These are phyloP conservation scores for Cecidostiba fungosa DNA, from an alignment of 2,888 invertebrate genomes.

Conservation along the genomic window DNA sequence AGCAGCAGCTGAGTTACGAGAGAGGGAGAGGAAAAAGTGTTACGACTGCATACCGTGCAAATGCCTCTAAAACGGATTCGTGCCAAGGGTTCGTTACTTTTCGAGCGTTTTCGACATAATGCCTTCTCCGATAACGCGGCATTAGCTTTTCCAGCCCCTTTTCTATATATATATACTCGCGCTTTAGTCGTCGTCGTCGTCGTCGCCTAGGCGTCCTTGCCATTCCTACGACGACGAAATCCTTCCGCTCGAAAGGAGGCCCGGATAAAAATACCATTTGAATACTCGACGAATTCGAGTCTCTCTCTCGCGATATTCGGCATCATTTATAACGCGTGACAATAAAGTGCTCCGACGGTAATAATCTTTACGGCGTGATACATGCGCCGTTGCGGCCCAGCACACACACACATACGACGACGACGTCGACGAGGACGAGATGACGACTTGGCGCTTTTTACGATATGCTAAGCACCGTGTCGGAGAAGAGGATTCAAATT, in stretches of 20 bases:
- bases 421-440: slow-evolving; percentile 10
- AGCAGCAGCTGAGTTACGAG: slow-evolving; percentile 61
- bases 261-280: slow-evolving; percentile 79
- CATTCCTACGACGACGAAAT: slow-evolving; percentile 67
- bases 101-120: slow-evolving; percentile 72
- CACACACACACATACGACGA: slow-evolving; percentile 11
- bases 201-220: slow-evolving; percentile 64
- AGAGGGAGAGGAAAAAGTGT: slow-evolving; percentile 66
- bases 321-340: slow-evolving; percentile 79
- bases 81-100: slow-evolving; percentile 71
- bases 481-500: slow-evolving; percentile 68
- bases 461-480: slow-evolving; percentile 73
- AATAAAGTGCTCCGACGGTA: slow-evolving; percentile 77
- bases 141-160: slow-evolving; percentile 68
- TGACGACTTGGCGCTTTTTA: slow-evolving; percentile 70
- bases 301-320: slow-evolving; percentile 68
- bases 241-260: slow-evolving; percentile 76
- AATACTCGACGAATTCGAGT: slow-evolving; percentile 74
- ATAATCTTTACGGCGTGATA: slow-evolving; percentile 78
- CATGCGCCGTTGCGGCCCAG: slow-evolving; percentile 62
- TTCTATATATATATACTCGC: slow-evolving; percentile 9
- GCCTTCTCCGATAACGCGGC: slow-evolving; percentile 74
- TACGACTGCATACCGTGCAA: slow-evolving; percentile 69
- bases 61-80: slow-evolving; percentile 71
- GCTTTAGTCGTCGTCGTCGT: slow-evolving; percentile 18